phyloP scores from a whole-genome alignment of 2,113 vertebrate genomes.

The Hippolais icterina region DNA sequence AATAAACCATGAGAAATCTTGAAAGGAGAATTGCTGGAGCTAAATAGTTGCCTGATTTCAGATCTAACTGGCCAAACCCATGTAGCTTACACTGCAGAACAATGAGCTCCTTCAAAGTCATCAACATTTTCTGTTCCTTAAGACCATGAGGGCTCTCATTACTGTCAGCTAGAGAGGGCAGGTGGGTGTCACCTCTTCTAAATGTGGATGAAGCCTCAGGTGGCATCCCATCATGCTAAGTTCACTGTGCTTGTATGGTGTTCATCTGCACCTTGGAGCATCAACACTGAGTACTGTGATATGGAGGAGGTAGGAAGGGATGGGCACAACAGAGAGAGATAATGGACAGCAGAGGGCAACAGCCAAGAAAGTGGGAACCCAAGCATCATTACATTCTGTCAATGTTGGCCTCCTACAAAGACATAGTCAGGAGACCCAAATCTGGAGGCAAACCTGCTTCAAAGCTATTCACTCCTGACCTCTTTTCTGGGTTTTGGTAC shows the following conservation, averaged over 20 bases:
- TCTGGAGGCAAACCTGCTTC: not conserved
- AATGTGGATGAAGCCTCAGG: not conserved
- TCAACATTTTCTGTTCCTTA: not conserved
- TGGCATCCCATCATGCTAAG: not conserved
- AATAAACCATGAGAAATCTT: not conserved
- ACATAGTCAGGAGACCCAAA: not conserved
- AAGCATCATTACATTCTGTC: not conserved
- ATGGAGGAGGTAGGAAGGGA: not conserved
- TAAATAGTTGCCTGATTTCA: not conserved
- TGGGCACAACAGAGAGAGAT: not conserved
- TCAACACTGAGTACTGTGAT: not conserved
- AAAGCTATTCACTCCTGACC: not conserved
- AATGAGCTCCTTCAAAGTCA: not conserved
- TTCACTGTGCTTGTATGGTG: not conserved
- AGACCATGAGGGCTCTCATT: not conserved
- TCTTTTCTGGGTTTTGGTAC: not conserved
- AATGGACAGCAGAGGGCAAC: not conserved
- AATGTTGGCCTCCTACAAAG: not conserved
- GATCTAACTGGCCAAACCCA: not conserved
- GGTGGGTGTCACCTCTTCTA: not conserved
- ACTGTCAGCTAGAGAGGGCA: not conserved
- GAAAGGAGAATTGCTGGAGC: not conserved
- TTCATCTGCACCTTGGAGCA: not conserved
- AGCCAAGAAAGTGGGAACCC: not conserved
- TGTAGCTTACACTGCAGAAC: not conserved